phyloP scores from a whole-genome alignment of 2,888 invertebrate genomes.

The Cetonia aurata region DNA sequence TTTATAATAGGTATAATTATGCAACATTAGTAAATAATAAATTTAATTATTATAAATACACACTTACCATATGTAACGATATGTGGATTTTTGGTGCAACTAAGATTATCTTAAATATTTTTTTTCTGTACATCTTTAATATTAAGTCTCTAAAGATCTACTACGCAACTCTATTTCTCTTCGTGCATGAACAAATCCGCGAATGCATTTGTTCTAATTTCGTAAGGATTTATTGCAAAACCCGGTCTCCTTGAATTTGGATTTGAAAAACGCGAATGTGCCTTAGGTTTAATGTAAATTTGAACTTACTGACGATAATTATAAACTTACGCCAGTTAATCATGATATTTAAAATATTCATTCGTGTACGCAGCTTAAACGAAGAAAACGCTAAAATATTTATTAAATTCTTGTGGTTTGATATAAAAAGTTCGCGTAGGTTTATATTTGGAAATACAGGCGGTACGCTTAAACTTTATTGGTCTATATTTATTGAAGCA shows the following conservation, averaged over 20 bases:
- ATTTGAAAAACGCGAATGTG: conserved; percentile 7
- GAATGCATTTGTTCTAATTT: conserved; percentile 26
- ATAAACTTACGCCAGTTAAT: too few species aligned
- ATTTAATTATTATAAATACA: too few species aligned
- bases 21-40: too few species aligned
- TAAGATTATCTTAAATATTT: too few species aligned
- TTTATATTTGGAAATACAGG: not conserved
- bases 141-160: too few species aligned
- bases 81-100: too few species aligned
- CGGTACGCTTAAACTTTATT: not conserved
- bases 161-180: conserved; percentile 19
- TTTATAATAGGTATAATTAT: too few species aligned
- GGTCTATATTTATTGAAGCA: too few species aligned
- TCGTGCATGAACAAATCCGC: conserved; percentile 19
- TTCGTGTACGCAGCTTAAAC: too few species aligned
- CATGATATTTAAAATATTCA: too few species aligned
- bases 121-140: too few species aligned
- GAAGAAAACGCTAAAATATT: not conserved
- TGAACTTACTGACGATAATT: not conserved
- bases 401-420: conserved; percentile 18
- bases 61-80: too few species aligned
- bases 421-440: not conserved
- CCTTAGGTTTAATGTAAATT: conserved; percentile 11
- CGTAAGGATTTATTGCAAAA: conserved; percentile 32
- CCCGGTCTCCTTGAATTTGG: conserved; percentile 36